Evolutionary conservation across 23 tunicate genomes (phyloP).

Genomic region (Trididemnum nubilum): DNA sequence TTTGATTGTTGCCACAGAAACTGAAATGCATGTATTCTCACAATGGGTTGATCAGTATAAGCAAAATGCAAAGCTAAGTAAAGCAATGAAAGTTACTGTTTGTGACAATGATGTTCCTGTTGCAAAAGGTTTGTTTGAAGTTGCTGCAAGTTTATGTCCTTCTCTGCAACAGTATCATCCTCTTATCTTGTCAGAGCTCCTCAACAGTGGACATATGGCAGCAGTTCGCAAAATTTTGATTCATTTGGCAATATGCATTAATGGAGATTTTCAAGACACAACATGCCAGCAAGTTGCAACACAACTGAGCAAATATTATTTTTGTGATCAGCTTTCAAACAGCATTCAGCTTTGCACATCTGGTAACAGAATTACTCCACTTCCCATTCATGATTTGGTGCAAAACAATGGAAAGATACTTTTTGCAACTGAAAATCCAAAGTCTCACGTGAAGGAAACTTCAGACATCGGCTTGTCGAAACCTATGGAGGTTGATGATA

Average conservation of each 20-base stretch:
- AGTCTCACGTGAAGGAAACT: background rate
- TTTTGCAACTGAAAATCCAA: background rate
- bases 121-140: conserved; percentile 34
- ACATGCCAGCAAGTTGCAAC: conserved; percentile 38
- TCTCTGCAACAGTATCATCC: conserved; percentile 92
- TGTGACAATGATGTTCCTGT: background rate
- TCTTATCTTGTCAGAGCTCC: conserved; percentile 65
- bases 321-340: conserved; percentile 36
- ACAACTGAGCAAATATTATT: conserved; percentile 57
- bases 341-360: conserved; percentile 24
- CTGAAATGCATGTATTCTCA: conserved; percentile 92
- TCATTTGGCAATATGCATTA: conserved; percentile 70
- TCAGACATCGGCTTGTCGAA: background rate
- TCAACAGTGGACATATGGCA: conserved; percentile 86
- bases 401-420: conserved; percentile 48
- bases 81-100: background rate
- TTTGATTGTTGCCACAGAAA: conserved; percentile 77
- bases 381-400: conserved; percentile 48
- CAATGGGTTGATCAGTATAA: conserved; percentile 63
- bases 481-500: conserved; percentile 13
- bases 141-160: conserved; percentile 62
- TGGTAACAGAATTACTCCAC: conserved; percentile 65
- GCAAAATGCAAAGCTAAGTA: background rate
- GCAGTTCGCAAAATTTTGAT: conserved; percentile 71
- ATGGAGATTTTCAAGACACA: conserved; percentile 61